Evolutionary conservation across 2,888 invertebrate species (phyloP).

Genomic region (Eulithis testata): DNA sequence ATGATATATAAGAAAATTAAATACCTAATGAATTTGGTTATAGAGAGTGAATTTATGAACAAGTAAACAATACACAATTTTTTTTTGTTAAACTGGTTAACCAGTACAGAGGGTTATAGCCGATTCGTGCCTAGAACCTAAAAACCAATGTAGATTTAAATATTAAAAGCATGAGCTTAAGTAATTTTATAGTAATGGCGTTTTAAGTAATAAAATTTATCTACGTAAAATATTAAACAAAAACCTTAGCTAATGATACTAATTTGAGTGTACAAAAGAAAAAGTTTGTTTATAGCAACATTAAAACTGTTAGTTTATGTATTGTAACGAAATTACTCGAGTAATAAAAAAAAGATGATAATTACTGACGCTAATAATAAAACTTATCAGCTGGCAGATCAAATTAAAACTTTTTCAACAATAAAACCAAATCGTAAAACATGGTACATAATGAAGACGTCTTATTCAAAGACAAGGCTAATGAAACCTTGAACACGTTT

Average conservation of each 20-base stretch:
- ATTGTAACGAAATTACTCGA: constrained; percentile 30
- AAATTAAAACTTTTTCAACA: constrained; percentile 22
- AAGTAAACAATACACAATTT: too few species aligned
- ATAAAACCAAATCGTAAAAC: constrained; percentile 21
- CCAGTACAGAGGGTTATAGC: too few species aligned
- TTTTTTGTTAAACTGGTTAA: neutral
- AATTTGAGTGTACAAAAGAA: constrained; percentile 15
- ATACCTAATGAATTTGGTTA: too few species aligned
- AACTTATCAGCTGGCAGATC: constrained; percentile 21
- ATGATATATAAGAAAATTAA: too few species aligned
- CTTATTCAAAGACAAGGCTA: neutral
- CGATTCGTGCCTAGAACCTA: too few species aligned
- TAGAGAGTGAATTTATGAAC: too few species aligned
- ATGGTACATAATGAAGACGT: constrained; percentile 17
- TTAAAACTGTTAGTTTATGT: constrained; percentile 31
- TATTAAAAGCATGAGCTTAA: neutral
- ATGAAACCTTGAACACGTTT: constrained; percentile 1
- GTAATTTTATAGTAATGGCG: neutral
- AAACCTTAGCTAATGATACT: constrained; percentile 5
- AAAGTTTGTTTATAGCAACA: constrained; percentile 12
- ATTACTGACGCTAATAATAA: constrained; percentile 15
- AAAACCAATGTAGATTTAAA: too few species aligned
- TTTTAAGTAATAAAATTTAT: neutral
- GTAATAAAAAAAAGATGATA: constrained; percentile 15
- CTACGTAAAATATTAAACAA: neutral